Base-by-base conservation (phyloP, 2,888 invertebrate genomes). In the Beris chalybata region DNA sequence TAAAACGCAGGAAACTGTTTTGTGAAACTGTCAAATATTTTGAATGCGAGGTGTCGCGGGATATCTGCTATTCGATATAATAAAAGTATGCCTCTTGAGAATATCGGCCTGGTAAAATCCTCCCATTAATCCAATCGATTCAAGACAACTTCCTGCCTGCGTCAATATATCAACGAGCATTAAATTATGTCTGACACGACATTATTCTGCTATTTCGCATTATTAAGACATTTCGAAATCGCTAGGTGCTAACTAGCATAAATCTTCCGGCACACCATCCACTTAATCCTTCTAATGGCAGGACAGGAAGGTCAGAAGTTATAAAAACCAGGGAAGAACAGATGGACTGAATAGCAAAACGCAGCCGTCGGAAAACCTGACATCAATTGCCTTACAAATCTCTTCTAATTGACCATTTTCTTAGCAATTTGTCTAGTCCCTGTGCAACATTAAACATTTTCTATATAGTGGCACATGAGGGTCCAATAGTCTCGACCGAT, bases 361-460 rank as follows among this genome's bases (percentile, higher is more conserved):
- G 22, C 22, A 22, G 22, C 50, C 30, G 11, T 5, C 11, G 31
- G 38, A 52, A 43, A 61, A 61, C 61, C 32, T 61, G 61, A 61
- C 61, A 52, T 52, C 61, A 61, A 61, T 38, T 32, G 47, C 61
- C 61, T 30, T 61, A 61, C 61, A 61, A 61, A 61, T 61, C 61
- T 61, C 47, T 61, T 50, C 50, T 61, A 61, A 61, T 61, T 61
- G 61, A 61, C 61, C 61, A 61, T 61, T 61, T 52, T 59, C 43
- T 11, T 32, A 6, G 43, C 52, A 52, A 61, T 61, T 61, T 61
- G 50, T 52, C 61, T 22, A 31, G 52, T 52, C 15, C 43, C 38
- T 29, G 47, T 50, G 3, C 38, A 6, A 32, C 38, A 4, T 31
- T 50, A 15, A 44, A 15, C 44, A 32, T 30, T 15, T 38, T 15